Evolutionary conservation across 2,888 invertebrate genomes (phyloP), one percentile per base, ranked within the genome.

Genomic region (Drosophila infuscata): DNA sequence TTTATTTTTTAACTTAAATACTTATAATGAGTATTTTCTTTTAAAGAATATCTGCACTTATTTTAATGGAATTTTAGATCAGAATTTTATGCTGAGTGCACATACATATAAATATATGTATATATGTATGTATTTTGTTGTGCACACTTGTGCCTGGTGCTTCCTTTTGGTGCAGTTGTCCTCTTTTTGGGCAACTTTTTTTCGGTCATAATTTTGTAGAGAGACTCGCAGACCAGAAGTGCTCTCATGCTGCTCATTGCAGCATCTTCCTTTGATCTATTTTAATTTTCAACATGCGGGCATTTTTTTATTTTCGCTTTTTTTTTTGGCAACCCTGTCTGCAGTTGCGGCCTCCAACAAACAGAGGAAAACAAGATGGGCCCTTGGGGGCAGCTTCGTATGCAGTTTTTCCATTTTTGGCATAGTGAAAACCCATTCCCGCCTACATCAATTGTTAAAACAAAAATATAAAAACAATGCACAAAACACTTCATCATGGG

Each of bases 181-280:
- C 81, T 79, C 33, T 65, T 52, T 80, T 82, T 79, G 62, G 59
- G 59, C 69, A 63, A 70, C 60, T 69, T 58, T 62, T 78, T 72
- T 73, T 70, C 49, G 71, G 64, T 82, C 88, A 90, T 85, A 81
- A 89, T 84, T 87, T 85, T 70, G 65, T 71, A 74, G 77, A 71
- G 35, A 30, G 81, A 64, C 68, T 52, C 64, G 74, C 72, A 74
- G 53, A 71, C 73, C 82, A 80, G 83, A 89, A 87, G 85, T 83
- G 81, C 88, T 87, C 83, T 86, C 65, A 67, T 79, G 77, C 81
- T 83, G 79, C 74, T 53, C 74, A 62, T 74, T 78, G 80, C 64
- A 65, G 80, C 71, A 68, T 69, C 81, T 85, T 76, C 86, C 89
- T 88, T 83, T 90, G 89, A 90, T 90, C 85, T 84, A 79, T 83